Conservation (phyloP, 2,113 vertebrate species). For the Paedocypris sp. region DNA sequence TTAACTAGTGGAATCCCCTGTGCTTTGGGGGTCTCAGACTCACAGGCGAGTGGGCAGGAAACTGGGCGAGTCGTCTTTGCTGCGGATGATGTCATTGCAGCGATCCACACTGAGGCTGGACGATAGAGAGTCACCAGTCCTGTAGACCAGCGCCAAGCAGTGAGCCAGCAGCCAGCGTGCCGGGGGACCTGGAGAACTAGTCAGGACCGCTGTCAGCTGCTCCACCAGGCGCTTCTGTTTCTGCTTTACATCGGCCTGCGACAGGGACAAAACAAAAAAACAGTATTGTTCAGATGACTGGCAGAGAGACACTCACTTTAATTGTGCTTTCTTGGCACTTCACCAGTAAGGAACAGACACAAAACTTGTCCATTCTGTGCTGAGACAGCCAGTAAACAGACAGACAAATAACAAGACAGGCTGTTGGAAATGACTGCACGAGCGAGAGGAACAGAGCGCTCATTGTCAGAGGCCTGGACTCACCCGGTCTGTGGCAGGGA, state of each 20-base stretch:
- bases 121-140: constrained; percentile 74
- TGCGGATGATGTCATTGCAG: constrained; percentile 88
- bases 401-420: neutral
- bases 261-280: neutral
- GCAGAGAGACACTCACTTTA: neutral
- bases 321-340: neutral
- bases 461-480: constrained; percentile 18
- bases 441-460: constrained; percentile 4
- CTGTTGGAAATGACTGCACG: neutral
- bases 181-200: constrained; percentile 78
- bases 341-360: neutral
- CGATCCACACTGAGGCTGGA: constrained; percentile 76
- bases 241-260: constrained; percentile 70
- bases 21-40: no score
- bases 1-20: no score
- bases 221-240: constrained; percentile 79
- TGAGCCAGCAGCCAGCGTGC: constrained; percentile 76
- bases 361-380: neutral
- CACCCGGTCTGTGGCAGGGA: constrained; percentile 68
- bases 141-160: constrained; percentile 76
- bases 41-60: constrained; percentile 86
- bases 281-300: constrained; percentile 3
- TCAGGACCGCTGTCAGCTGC: constrained; percentile 72
- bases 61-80: constrained; percentile 91
- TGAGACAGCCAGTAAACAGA: neutral